phyloP scores from a whole-genome alignment of 2,797 vertebrate species.

The Labeo calbasu region DNA sequence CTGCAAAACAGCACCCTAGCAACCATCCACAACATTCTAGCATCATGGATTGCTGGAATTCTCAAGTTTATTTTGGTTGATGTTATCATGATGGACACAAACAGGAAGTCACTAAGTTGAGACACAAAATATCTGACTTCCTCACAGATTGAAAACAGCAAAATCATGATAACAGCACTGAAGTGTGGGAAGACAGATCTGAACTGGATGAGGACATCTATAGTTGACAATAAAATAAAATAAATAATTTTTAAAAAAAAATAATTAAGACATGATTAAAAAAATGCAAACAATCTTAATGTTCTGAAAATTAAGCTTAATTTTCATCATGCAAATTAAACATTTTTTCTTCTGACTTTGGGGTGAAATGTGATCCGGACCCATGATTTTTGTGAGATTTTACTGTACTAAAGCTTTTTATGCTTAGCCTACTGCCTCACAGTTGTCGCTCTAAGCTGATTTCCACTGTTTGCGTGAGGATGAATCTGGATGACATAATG shows the following conservation, averaged over 20 bases:
- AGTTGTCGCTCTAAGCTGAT: constrained; percentile 44
- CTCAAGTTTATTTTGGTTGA: constrained; percentile 35
- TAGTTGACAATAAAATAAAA: background rate
- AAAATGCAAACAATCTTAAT: background rate
- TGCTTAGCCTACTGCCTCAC: constrained; percentile 12
- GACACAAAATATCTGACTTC: constrained; percentile 62
- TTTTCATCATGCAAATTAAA: background rate
- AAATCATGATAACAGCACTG: constrained; percentile 12
- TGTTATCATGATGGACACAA: constrained; percentile 52
- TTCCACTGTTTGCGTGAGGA: constrained; percentile 44
- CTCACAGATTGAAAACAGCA: constrained; percentile 34
- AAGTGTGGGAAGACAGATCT: background rate
- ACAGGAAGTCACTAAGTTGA: constrained; percentile 72
- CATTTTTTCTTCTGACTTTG: background rate
- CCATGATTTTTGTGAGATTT: constrained; percentile 1
- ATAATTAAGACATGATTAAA: no score
- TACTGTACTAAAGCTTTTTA: constrained; percentile 33
- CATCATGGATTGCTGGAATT: constrained; percentile 25
- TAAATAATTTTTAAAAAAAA: no score
- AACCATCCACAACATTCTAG: background rate
- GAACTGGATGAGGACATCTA: background rate
- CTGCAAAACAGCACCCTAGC: background rate
- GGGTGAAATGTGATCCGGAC: background rate
- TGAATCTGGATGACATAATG: constrained; percentile 59
- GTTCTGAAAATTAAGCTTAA: background rate